phyloP scores from a whole-genome alignment of 2,797 vertebrate species.

The Artibeus lituratus region DNA sequence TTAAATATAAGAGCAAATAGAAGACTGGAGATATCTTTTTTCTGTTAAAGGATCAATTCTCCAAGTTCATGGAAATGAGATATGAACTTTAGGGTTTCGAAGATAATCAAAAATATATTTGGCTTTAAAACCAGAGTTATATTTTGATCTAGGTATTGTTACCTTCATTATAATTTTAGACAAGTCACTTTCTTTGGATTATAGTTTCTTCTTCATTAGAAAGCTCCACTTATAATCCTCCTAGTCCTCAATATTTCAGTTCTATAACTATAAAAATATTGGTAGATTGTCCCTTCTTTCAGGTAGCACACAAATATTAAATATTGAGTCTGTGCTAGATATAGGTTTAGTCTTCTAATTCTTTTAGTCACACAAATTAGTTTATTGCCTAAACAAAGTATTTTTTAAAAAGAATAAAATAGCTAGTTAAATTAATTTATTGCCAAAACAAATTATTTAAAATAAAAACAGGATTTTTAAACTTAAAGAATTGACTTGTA shows the following conservation, averaged over 20 bases:
- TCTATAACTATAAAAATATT: not conserved
- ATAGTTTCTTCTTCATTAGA: slow-evolving; percentile 5
- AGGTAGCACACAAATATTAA: not conserved
- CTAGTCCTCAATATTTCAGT: not conserved
- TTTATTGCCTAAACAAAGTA: not conserved
- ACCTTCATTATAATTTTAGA: not conserved
- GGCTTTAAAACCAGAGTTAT: not conserved
- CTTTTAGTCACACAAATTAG: not conserved
- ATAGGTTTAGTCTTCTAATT: not conserved
- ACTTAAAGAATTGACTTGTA: not conserved
- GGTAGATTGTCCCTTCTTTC: not conserved
- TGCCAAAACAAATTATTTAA: slow-evolving; percentile 7
- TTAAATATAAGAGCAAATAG: slow-evolving; percentile 23
- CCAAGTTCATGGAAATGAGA: not conserved
- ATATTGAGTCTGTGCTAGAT: not conserved
- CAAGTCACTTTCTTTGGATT: not conserved
- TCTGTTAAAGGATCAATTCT: not conserved
- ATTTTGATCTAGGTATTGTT: not conserved
- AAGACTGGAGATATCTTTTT: not conserved
- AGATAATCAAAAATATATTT: not conserved
- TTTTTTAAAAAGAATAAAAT: not conserved
- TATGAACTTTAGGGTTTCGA: not conserved
- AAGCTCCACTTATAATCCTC: not conserved
- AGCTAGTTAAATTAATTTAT: not conserved
- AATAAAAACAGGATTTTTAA: not conserved